Evolutionary conservation across 2,888 invertebrate species (phyloP).

Genomic region (Scaptomyza caliginosa): DNA sequence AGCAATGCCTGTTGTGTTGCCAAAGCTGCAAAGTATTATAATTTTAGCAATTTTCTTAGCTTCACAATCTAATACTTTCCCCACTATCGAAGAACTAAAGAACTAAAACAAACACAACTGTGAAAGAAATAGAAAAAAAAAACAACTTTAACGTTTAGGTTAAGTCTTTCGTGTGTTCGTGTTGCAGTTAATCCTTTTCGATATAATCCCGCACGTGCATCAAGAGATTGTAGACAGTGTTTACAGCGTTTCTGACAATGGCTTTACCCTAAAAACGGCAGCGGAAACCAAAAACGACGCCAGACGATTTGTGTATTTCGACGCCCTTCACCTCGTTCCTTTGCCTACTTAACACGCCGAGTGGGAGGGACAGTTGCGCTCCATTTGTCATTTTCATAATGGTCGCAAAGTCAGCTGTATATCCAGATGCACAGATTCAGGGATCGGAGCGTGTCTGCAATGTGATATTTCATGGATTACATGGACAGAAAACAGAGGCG

Average conservation of each 20-base stretch:
- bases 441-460: slow-evolving; percentile 57
- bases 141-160: background rate
- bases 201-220: slow-evolving; percentile 64
- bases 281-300: slow-evolving; percentile 59
- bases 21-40: background rate
- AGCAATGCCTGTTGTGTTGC: background rate
- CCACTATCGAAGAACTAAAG: slow-evolving; percentile 1
- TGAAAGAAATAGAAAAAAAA: background rate
- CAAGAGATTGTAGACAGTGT: slow-evolving; percentile 19
- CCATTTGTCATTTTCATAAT: slow-evolving; percentile 79
- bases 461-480: slow-evolving; percentile 60
- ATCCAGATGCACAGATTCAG: slow-evolving; percentile 7
- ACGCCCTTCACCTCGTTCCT: slow-evolving; percentile 1
- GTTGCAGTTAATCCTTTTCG: slow-evolving; percentile 64
- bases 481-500: slow-evolving; percentile 37
- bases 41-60: background rate
- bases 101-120: slow-evolving; percentile 2
- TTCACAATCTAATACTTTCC: background rate
- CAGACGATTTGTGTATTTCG: slow-evolving; percentile 35
- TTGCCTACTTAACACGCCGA: slow-evolving; percentile 27
- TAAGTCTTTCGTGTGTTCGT: slow-evolving; percentile 33
- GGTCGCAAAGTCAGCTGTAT: slow-evolving; percentile 49
- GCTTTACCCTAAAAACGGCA: slow-evolving; percentile 11
- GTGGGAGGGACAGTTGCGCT: slow-evolving; percentile 55
- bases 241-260: background rate